Percentiles rank a stretch among this genome's conserved stretches.
phyloP scores from a whole-genome alignment of 1,140 invertebrate species.

The Cherax quadricarinatus region DNA sequence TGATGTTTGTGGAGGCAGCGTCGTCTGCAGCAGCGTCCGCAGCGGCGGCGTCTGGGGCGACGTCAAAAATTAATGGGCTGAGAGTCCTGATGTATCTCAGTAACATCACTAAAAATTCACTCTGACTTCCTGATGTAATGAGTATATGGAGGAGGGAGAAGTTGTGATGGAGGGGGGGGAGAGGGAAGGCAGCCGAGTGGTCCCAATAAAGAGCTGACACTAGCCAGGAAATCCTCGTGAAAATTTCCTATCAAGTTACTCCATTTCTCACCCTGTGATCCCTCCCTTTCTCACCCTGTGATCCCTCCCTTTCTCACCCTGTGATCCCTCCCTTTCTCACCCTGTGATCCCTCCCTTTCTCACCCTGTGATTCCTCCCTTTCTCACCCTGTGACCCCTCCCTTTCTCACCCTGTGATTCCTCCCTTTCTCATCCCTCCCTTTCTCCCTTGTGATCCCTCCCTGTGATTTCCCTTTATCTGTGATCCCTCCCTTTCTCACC shows the following conservation, averaged over 20 bases:
- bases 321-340: no score
- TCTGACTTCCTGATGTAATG: no score
- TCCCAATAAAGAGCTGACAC: neutral
- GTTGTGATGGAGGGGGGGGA: neutral
- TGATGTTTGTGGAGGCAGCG: neutral
- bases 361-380: neutral
- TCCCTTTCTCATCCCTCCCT: neutral
- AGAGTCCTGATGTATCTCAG: neutral
- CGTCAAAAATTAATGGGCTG: neutral
- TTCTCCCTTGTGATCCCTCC: no score
- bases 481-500: neutral
- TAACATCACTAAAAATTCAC: neutral
- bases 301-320: neutral
- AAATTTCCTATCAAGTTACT: neutral
- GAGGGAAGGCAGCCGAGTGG: neutral
- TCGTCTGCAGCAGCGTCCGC: no score
- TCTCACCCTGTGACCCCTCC: neutral
- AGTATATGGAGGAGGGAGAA: neutral
- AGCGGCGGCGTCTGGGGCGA: neutral
- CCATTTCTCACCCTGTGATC: neutral
- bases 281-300: neutral
- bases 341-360: neutral
- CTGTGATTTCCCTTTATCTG: neutral
- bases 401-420: neutral
- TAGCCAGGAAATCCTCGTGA: no score